Base-by-base conservation (phyloP, 1,140 invertebrate species). In the Papilio machaon region DNA sequence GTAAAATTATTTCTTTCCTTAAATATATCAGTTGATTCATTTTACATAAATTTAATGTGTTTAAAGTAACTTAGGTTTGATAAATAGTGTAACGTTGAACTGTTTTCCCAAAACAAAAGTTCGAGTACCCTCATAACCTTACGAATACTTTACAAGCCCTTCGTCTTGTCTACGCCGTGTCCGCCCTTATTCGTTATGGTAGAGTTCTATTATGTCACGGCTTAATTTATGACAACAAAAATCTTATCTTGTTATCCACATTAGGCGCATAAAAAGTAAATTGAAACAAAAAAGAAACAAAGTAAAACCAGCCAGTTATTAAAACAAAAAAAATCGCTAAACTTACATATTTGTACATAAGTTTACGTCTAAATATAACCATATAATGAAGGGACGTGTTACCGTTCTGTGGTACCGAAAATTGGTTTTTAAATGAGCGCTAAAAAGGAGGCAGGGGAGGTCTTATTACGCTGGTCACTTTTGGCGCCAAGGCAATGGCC, bases 401-500 rank as follows among this genome's bases (percentile, higher is more conserved):
- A 75, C 11, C 23, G n/a, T 75, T 49, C 10, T 23, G 11, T 11
- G 9, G 49, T 75, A 10, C 73, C 10, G 73, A 13, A 75, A 19
- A 17, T 49, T 75, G 19, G 3, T 19, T 3, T 0, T 46, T 49
- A 17, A 38, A 11, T 58, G 7, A 17, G 7, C 1, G 75, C 23
- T 13, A 2, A 23, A 19, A 23, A 43, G 75, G 76, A 17, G 54
- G 76, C 76, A 54, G 54, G 54, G 76, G 9, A 60, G 76, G 7
- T 78, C 76, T 60, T 60, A 10, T 15, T n/a, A 78, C 6, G 11
- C 5, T 60, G 52, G 76, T 17, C 8, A 38, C 13, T 15, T 43
- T 78, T 78, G 76, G 76, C 76, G 77, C 77, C 77, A 64, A 79
- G 54, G 58, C 77, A 58, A 78, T 79, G 47, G 17, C 30, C 54